Evolutionary conservation across 1,140 invertebrate genomes (phyloP), one percentile per base, ranked within the genome.

Genomic region (Micrasema longulum): DNA sequence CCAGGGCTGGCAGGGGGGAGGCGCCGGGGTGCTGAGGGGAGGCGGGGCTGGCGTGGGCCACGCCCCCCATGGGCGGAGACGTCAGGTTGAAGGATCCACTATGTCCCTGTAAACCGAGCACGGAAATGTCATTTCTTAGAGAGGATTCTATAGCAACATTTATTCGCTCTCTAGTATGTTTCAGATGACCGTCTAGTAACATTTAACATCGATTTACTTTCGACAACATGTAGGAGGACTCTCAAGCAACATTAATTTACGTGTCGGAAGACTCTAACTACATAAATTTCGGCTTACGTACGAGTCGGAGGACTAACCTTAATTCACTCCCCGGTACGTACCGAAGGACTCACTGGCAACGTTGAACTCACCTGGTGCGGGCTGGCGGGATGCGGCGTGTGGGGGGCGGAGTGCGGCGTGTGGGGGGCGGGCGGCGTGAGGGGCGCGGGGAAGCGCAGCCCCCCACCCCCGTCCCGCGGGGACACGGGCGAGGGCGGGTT

Each of bases 401-500:
- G 80, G 31, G 84, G 83, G 66, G 83, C 83, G 0, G 83, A 84
- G 77, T 84, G 83, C 12, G 84, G 83, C 22, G 84, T 84, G 77
- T 85, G 84, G 10, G 84, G 82, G 2, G 43, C 52, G 45, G 84
- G 83, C 41, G 84, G 84, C 20, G 84, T 85, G 72, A 84, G 72
- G 23, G 84, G 84, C 52, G 83, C 83, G 2, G 82, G 80, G 78
- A 85, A 85, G 0, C 84, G 79, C 23, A 76, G 71, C 0, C 84
- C 83, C 7, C 81, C 82, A 80, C 69, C 22, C 11, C 73, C 63
- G n/a, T 76, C 74, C 1, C 74, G 83, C 0, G 84, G 84, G 5
- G 93, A 90, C 64, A 96, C 92, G 0, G 95, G 95, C 1, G 96
- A 98, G 0, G 96, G 94, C 10, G 96, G 96, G 86, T 98, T 97